phyloP scores from a whole-genome alignment of 2,113 vertebrate genomes.

The Prochilodus magdalenae region DNA sequence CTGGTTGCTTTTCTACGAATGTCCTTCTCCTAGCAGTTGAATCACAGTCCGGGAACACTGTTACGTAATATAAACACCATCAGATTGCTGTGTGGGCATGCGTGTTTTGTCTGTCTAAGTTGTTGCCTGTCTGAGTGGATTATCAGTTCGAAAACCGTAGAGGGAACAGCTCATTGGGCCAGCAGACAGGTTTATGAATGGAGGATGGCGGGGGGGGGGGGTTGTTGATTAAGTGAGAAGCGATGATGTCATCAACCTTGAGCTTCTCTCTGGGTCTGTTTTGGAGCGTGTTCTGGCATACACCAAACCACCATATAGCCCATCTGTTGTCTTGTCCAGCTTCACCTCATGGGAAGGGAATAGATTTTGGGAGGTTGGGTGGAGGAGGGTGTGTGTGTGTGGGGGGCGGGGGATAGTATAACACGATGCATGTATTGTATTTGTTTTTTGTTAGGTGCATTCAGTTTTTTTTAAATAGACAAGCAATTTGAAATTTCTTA shows the following conservation, averaged over 20 bases:
- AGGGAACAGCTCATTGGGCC: slow-evolving; percentile 6
- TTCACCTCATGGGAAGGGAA: slow-evolving; percentile 1
- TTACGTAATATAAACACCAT: slow-evolving; percentile 37
- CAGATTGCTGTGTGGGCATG: background rate
- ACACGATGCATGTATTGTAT: too few species aligned
- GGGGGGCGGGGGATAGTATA: too few species aligned
- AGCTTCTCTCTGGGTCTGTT: slow-evolving; percentile 38
- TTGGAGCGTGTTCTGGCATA: slow-evolving; percentile 40
- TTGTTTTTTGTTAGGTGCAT: too few species aligned
- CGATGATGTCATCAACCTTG: slow-evolving; percentile 44
- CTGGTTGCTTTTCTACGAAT: background rate
- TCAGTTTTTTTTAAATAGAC: too few species aligned
- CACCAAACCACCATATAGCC: slow-evolving; percentile 10
- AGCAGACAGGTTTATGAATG: slow-evolving; percentile 21
- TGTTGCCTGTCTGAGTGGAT: slow-evolving; percentile 42
- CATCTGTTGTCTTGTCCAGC: slow-evolving; percentile 32
- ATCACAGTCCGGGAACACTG: slow-evolving; percentile 37
- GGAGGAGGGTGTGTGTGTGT: too few species aligned
- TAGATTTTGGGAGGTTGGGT: too few species aligned
- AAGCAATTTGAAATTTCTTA: too few species aligned
- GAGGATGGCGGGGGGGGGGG: background rate
- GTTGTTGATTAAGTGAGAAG: background rate
- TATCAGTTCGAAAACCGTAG: slow-evolving; percentile 18
- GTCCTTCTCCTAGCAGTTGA: slow-evolving; percentile 41
- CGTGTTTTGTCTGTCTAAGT: slow-evolving; percentile 16